These are phyloP conservation scores for Cabera pusaria DNA, from an alignment of 2,888 invertebrate species.

Conservation along the genomic window DNA sequence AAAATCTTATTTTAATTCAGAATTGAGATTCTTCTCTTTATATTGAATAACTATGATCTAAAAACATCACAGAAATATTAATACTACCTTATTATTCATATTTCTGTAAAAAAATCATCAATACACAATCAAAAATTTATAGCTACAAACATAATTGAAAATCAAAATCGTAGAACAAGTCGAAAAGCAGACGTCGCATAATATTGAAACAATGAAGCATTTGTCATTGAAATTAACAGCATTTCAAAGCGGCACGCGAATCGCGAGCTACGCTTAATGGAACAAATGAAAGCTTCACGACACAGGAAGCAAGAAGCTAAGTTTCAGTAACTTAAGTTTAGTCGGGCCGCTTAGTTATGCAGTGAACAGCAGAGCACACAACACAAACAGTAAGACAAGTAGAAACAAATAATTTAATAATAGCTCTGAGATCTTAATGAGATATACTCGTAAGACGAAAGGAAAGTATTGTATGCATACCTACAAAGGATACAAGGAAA, in stretches of 20 bases:
- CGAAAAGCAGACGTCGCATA: constrained; percentile 5
- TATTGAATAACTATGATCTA: no score
- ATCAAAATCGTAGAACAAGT: no score
- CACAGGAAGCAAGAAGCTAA: constrained; percentile 51
- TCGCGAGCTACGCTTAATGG: constrained; percentile 41
- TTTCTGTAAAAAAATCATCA: no score
- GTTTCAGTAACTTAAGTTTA: constrained; percentile 51
- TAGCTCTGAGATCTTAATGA: no score
- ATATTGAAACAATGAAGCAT: constrained; percentile 26
- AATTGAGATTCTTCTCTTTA: no score
- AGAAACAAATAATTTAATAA: background rate
- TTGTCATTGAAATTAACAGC: constrained; percentile 34
- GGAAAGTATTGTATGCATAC: no score
- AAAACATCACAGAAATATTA: no score
- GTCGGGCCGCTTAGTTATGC: constrained; percentile 55
- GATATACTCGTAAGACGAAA: no score
- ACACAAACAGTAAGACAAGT: constrained; percentile 9
- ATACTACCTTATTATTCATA: no score
- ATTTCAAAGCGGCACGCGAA: constrained; percentile 32
- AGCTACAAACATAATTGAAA: no score
- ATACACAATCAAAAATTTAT: constrained; percentile 8
- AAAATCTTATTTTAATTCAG: no score
- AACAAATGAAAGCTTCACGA: constrained; percentile 50
- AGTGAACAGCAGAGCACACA: constrained; percentile 31
- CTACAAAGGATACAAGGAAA: no score